A percentile compares a stretch with the other conserved stretches of the same genome.
Evolutionary conservation across 1,140 invertebrate species (phyloP).

Genomic region (Teleogryllus occipitalis): DNA sequence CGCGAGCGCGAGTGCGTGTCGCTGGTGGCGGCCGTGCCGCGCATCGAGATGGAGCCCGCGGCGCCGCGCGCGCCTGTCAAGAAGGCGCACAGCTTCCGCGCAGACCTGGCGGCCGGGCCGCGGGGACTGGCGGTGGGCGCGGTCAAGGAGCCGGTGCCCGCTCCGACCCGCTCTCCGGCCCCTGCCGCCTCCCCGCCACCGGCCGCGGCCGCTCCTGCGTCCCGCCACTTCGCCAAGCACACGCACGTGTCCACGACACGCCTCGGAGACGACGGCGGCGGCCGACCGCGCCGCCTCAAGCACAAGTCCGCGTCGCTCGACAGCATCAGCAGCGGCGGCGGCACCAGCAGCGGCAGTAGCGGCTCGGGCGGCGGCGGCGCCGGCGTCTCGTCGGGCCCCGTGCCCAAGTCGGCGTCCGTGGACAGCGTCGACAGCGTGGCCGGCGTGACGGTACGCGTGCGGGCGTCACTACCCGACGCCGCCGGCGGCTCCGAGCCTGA

Average conservation of each 20-base stretch:
- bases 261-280: background rate
- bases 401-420: background rate
- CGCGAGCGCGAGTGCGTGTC: background rate
- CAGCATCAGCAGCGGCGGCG: constrained; percentile 46
- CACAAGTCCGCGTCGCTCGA: constrained; percentile 45
- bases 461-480: background rate
- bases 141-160: background rate
- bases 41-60: background rate
- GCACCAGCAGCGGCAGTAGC: constrained; percentile 30
- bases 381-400: no score
- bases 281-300: background rate
- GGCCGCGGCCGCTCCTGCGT: no score
- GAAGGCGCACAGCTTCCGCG: background rate
- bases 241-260: no score
- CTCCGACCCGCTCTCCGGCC: background rate
- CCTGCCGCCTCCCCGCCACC: no score
- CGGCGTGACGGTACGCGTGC: background rate
- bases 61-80: background rate
- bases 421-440: background rate
- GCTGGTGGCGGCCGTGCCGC: background rate
- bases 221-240: background rate
- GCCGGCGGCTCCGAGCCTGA: background rate
- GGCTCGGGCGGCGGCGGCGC: no score
- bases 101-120: background rate
- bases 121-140: background rate